Evolutionary conservation across 2,113 vertebrate species (phyloP).

Genomic region (Scortum barcoo): DNA sequence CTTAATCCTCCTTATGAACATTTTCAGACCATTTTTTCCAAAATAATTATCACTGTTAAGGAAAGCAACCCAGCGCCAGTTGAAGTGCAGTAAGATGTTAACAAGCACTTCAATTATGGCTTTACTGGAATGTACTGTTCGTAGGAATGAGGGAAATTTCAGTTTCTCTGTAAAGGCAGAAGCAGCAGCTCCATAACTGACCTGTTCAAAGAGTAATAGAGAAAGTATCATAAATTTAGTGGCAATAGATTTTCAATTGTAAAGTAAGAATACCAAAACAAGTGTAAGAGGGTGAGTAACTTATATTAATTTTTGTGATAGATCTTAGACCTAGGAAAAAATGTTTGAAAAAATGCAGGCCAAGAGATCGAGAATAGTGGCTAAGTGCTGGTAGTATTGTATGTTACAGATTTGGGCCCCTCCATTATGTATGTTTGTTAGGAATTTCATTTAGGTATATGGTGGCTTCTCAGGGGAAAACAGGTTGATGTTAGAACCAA

Average conservation of each 20-base stretch:
- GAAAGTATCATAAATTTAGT: not conserved
- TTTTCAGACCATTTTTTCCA: constrained; percentile 60
- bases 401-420: too few species aligned
- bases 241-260: not conserved
- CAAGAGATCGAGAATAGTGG: too few species aligned
- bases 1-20: constrained; percentile 70
- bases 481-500: too few species aligned
- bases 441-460: not conserved
- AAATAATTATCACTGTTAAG: constrained; percentile 79
- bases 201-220: constrained; percentile 74
- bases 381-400: too few species aligned
- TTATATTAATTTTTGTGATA: too few species aligned
- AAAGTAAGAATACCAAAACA: not conserved
- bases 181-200: constrained; percentile 84
- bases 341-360: too few species aligned
- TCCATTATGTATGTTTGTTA: not conserved
- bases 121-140: constrained; percentile 83
- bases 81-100: constrained; percentile 79
- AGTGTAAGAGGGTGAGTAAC: too few species aligned
- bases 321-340: too few species aligned
- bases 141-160: constrained; percentile 85
- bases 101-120: constrained; percentile 82
- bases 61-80: constrained; percentile 88
- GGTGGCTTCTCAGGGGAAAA: too few species aligned
- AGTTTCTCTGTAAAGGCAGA: constrained; percentile 71